Evolutionary conservation across 2,888 invertebrate species (phyloP).

Genomic region (Tridacna crocea): DNA sequence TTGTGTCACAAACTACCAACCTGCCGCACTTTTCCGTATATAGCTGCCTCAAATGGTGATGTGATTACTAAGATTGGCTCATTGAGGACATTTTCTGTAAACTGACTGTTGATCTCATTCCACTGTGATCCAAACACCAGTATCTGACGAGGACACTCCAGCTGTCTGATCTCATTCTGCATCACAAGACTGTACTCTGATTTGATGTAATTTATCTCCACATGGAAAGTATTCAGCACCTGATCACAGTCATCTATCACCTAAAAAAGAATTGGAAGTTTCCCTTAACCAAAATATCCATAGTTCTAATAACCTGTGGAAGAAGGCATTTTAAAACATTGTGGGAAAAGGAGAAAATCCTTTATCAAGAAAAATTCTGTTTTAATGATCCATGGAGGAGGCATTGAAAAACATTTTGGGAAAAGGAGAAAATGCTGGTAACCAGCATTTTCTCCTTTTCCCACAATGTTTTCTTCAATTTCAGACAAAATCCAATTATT

Average conservation of each 20-base stretch:
- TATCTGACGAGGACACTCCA: slow-evolving; percentile 74
- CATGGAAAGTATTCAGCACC: slow-evolving; percentile 86
- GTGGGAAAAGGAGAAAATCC: too few relatives aligned
- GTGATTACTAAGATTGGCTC: slow-evolving; percentile 89
- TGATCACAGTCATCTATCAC: slow-evolving; percentile 90
- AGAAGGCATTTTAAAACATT: not conserved
- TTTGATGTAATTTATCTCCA: slow-evolving; percentile 63
- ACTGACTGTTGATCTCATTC: slow-evolving; percentile 87
- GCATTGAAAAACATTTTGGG: not conserved
- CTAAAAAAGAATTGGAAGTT: slow-evolving; percentile 37
- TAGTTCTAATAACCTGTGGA: not conserved
- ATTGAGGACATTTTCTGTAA: slow-evolving; percentile 86
- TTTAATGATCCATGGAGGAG: not conserved
- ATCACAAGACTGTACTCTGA: slow-evolving; percentile 56
- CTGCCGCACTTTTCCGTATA: slow-evolving; percentile 86
- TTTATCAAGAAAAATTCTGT: too few relatives aligned
- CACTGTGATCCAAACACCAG: slow-evolving; percentile 86
- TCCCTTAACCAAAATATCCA: too few relatives aligned
- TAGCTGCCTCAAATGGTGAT: slow-evolving; percentile 90
- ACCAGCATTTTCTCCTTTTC: too few relatives aligned
- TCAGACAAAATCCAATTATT: too few relatives aligned
- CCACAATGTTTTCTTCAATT: too few relatives aligned
- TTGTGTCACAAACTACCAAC: slow-evolving; percentile 47
- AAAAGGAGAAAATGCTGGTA: too few relatives aligned
- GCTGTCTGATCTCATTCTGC: slow-evolving; percentile 46